Base-by-base conservation (phyloP, 1,140 invertebrate genomes). In the Ctenoplectra terminalis region DNA sequence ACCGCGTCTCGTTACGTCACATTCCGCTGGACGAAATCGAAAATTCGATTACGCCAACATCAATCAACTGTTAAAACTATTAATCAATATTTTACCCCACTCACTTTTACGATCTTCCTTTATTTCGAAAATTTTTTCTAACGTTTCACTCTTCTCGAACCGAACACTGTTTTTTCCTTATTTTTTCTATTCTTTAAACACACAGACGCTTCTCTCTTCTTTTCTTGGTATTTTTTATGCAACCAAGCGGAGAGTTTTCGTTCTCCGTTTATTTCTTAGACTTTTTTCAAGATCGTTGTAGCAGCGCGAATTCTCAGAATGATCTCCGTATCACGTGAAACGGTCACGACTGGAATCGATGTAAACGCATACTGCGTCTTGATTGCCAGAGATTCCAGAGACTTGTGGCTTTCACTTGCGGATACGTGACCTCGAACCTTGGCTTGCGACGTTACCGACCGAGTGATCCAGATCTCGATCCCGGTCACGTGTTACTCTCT, bases 371-470 rank as follows among this genome's bases (percentile, higher is more conserved):
- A 82, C 50, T 80, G 48, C 66, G 84, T 56, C 61, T 61, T n/a
- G n/a, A 70, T 73, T 48, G 29, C 37, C 17, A 31, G 48, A 87
- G 50, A 87, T 86, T 87, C 75, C 50, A 29, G 48, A 80, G 81
- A 63, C 85, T 69, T 66, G 85, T 69, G 82, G 69, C 86, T 87
- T 87, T 87, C 86, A 87, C 86, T 87, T 13, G 52, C 81, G 71
- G 23, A 58, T 74, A 64, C 67, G 72, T 63, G 78, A 81, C 85
- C 85, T 87, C 87, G 86, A 74, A 64, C 29, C 60, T 82, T 43
- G 70, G 50, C 50, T 66, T 69, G 31, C 69, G 20, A 63, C 72
- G 11, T 87, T 87, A 87, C 70, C 85, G 85, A 83, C 64, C 23
- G 81, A 64, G 64, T n/a, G 40, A 75, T 64, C 43, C 23, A 26